Percentiles rank a stretch among this genome's conserved stretches.
phyloP scores from a whole-genome alignment of 2,797 vertebrate species.

The Oreochromis grahami region DNA sequence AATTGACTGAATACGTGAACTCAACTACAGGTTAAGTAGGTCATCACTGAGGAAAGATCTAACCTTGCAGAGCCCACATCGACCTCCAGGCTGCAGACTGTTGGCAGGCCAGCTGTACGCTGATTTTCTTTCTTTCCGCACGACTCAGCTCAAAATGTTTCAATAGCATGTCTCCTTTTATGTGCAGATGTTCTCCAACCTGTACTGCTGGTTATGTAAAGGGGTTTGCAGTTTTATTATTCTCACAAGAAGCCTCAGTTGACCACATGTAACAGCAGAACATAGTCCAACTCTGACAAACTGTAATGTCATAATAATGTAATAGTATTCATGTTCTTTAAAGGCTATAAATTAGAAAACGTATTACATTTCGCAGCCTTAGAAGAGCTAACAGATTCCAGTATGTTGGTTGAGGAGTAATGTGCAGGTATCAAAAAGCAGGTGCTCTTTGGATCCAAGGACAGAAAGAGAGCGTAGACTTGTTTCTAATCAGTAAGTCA shows the following conservation, averaged over 20 bases:
- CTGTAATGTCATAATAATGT: background rate
- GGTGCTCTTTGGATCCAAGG: background rate
- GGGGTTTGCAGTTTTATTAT: background rate
- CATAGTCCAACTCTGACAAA: background rate
- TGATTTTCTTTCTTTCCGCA: conserved; percentile 43
- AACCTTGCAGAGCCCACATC: conserved; percentile 13
- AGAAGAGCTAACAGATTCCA: background rate
- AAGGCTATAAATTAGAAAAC: background rate
- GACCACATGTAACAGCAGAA: background rate
- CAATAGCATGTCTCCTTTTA: conserved; percentile 18
- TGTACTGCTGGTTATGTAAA: conserved; percentile 1
- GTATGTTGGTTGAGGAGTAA: background rate
- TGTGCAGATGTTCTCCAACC: background rate
- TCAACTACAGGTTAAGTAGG: background rate
- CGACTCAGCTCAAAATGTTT: conserved; percentile 20
- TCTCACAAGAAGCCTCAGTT: background rate
- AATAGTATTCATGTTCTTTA: background rate
- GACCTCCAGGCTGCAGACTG: conserved; percentile 38
- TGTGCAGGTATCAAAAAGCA: background rate
- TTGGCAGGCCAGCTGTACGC: conserved; percentile 35
- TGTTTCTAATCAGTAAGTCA: background rate
- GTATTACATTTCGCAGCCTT: background rate
- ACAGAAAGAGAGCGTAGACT: background rate
- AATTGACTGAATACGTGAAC: background rate
- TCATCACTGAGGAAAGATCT: background rate